These are phyloP conservation scores for Tiphia femorata DNA, from an alignment of 2,888 invertebrate species.

Conservation along the genomic window DNA sequence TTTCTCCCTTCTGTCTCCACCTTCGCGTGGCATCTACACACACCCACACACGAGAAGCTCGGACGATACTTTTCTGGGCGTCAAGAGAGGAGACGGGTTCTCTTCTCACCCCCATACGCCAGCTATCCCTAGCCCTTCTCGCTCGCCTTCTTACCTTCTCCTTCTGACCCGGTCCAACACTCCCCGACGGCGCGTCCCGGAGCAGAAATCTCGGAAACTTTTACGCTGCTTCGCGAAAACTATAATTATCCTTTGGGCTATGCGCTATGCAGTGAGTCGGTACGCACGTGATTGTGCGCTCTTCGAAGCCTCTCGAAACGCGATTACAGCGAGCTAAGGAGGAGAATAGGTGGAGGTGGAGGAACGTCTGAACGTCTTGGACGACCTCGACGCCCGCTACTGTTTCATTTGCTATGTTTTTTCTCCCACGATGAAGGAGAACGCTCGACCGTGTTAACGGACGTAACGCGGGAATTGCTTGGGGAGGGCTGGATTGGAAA, in stretches of 20 bases:
- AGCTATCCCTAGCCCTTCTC: background rate
- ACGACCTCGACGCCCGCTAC: background rate
- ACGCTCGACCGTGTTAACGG: too few relatives aligned
- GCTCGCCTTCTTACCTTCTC: conserved; percentile 1
- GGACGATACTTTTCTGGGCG: too few relatives aligned
- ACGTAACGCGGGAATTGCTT: too few relatives aligned
- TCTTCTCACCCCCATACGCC: too few relatives aligned
- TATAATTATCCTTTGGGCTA: conserved; percentile 62
- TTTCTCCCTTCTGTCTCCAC: conserved; percentile 13
- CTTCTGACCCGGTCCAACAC: conserved; percentile 28
- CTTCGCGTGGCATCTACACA: conserved; percentile 11
- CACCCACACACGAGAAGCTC: too few relatives aligned
- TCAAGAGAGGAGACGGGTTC: too few relatives aligned
- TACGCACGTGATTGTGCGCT: conserved; percentile 26
- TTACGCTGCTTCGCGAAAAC: conserved; percentile 52
- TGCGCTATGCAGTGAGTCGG: conserved; percentile 49
- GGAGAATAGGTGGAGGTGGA: too few relatives aligned
- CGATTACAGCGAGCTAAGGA: too few relatives aligned
- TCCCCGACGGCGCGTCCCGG: conserved; percentile 27
- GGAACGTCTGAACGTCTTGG: too few relatives aligned
- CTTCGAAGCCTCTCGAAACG: too few relatives aligned
- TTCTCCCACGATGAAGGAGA: conserved; percentile 28
- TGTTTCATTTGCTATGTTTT: background rate
- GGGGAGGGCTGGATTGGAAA: too few relatives aligned
- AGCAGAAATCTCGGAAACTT: conserved; percentile 55